Conservation (phyloP, 2,113 vertebrate species). For the Panthera uncia region DNA sequence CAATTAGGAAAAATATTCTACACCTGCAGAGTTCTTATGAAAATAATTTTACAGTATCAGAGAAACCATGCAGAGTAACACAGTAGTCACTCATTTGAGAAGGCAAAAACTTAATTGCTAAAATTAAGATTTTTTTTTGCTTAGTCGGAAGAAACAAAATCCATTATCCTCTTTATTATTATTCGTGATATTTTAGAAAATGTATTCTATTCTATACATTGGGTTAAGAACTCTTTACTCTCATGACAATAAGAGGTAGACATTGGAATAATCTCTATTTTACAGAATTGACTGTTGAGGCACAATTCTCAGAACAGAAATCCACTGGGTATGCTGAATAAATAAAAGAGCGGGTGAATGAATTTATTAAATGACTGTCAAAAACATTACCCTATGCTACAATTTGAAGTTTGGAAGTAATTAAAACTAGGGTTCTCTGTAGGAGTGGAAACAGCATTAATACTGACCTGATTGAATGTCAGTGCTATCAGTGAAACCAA, state of each 20-base stretch:
- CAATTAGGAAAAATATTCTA: background rate
- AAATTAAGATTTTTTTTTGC: background rate
- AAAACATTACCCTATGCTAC: background rate
- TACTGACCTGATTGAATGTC: background rate
- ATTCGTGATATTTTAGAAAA: background rate
- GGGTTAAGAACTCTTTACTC: background rate
- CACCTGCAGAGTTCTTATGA: background rate
- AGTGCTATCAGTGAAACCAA: background rate
- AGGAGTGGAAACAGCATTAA: background rate
- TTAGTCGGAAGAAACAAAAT: background rate
- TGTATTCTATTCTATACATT: background rate
- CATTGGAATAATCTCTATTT: background rate
- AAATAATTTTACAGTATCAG: background rate
- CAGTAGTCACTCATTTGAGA: background rate
- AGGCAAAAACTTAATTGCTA: background rate
- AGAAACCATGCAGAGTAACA: background rate
- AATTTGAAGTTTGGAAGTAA: background rate
- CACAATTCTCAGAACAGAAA: background rate
- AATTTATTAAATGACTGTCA: background rate
- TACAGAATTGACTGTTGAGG: background rate
- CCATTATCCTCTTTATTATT: background rate
- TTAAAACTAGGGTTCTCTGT: background rate
- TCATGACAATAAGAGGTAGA: background rate
- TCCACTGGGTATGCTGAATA: background rate
- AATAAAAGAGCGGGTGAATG: background rate